These are phyloP conservation scores for Sebastes schlegelii DNA, from an alignment of 2,113 vertebrate species.

Conservation along the genomic window DNA sequence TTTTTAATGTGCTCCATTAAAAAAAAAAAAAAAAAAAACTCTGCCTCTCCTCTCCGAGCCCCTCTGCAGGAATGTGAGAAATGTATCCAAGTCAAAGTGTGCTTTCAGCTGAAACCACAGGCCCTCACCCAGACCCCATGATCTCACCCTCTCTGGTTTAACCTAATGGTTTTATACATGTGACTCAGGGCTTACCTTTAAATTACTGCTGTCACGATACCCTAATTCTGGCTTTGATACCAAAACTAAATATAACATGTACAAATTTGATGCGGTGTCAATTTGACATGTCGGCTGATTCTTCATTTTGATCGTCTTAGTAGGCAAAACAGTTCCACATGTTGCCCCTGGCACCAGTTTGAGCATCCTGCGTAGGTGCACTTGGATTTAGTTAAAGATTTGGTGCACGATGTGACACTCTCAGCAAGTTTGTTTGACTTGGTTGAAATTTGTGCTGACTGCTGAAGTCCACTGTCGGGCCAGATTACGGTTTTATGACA, in stretches of 20 bases:
- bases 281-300: not conserved
- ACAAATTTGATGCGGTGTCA: not conserved
- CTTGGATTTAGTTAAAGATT: conserved; percentile 22
- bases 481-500: conserved; percentile 15
- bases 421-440: conserved; percentile 37
- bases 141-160: conserved; percentile 43
- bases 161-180: conserved; percentile 25
- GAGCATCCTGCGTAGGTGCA: not conserved
- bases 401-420: conserved; percentile 4
- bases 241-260: not conserved
- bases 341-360: conserved; percentile 13
- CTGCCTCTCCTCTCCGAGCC: conserved; percentile 29
- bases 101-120: conserved; percentile 53
- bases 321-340: conserved; percentile 10
- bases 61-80: conserved; percentile 67
- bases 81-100: conserved; percentile 57
- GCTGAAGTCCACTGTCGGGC: conserved; percentile 20
- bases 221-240: conserved; percentile 1
- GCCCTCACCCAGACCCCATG: conserved; percentile 47
- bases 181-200: conserved; percentile 3
- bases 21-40: conserved; percentile 17
- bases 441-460: conserved; percentile 35
- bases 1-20: conserved; percentile 57
- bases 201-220: conserved; percentile 5
- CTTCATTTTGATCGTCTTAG: not conserved